Percentiles rank a stretch among this genome's conserved stretches.
phyloP scores from a whole-genome alignment of 2,797 vertebrate genomes.

The Nannoperca obscura region DNA sequence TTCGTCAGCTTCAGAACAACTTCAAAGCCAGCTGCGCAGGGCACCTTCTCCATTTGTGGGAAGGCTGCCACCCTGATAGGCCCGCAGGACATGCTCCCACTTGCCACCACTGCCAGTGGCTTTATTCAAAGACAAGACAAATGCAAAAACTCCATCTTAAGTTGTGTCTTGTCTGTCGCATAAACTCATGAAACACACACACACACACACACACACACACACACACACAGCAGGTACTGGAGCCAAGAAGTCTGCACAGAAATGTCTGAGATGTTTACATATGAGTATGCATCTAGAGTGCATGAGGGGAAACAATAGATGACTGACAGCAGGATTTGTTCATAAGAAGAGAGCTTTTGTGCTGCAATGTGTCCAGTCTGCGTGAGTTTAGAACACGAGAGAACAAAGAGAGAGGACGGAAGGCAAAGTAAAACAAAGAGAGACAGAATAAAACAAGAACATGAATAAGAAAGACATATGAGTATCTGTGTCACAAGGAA shows the following conservation, averaged over 20 bases:
- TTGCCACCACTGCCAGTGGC: slow-evolving; percentile 55
- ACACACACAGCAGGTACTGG: slow-evolving; percentile 55
- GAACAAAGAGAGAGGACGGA: slow-evolving; percentile 22
- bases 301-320: slow-evolving; percentile 59
- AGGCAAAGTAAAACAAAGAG: slow-evolving; percentile 23
- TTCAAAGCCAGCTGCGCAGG: slow-evolving; percentile 68
- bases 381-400: slow-evolving; percentile 30
- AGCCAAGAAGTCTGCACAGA: slow-evolving; percentile 52
- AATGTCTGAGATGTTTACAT: slow-evolving; percentile 39
- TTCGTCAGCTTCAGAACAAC: slow-evolving; percentile 59
- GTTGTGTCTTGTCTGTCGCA: slow-evolving; percentile 38
- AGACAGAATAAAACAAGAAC: slow-evolving; percentile 21
- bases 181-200: slow-evolving; percentile 37
- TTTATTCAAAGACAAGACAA: slow-evolving; percentile 51
- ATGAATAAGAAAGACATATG: slow-evolving; percentile 15
- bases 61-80: slow-evolving; percentile 55
- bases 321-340: slow-evolving; percentile 71
- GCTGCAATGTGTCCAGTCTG: slow-evolving; percentile 38
- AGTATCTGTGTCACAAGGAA: slow-evolving; percentile 26
- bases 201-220: slow-evolving; percentile 30
- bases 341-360: slow-evolving; percentile 55
- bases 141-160: slow-evolving; percentile 53
- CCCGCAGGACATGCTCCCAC: slow-evolving; percentile 57
- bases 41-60: slow-evolving; percentile 54
- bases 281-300: slow-evolving; percentile 16